Evolutionary conservation across 2,113 vertebrate species (phyloP).

Genomic region (Eleginops maclovinus): DNA sequence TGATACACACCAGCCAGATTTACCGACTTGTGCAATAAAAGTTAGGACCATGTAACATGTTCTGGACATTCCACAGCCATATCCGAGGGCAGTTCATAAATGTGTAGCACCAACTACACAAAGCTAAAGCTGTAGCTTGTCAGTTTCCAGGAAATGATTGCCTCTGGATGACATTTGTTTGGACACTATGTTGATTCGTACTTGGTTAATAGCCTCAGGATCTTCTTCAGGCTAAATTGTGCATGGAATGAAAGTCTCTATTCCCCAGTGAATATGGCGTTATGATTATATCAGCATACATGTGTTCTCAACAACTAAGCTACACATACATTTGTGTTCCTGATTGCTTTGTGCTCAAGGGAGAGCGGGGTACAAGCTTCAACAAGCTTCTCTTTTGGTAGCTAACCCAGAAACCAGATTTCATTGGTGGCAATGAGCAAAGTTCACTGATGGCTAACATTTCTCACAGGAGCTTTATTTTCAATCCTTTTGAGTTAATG

Average conservation of each 20-base stretch:
- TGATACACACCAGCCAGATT: constrained; percentile 26
- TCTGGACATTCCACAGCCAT: constrained; percentile 40
- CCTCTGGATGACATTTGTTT: constrained; percentile 52
- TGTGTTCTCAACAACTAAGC: constrained; percentile 49
- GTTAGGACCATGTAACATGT: constrained; percentile 22
- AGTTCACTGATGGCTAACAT: constrained; percentile 39
- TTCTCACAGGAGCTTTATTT: constrained; percentile 56
- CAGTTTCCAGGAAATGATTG: constrained; percentile 39
- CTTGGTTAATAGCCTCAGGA: constrained; percentile 39
- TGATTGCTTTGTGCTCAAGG: constrained; percentile 53
- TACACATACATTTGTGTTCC: constrained; percentile 18
- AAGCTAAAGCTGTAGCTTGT: constrained; percentile 11
- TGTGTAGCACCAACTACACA: constrained; percentile 30
- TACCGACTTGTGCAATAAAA: constrained; percentile 32
- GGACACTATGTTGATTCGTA: constrained; percentile 54
- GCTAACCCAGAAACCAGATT: constrained; percentile 18
- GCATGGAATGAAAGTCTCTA: constrained; percentile 59
- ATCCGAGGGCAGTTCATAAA: constrained; percentile 47
- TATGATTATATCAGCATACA: constrained; percentile 54
- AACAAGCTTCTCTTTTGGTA: constrained; percentile 28
- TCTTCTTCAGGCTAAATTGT: constrained; percentile 52
- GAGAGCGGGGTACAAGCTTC: constrained; percentile 25
- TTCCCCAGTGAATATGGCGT: constrained; percentile 49
- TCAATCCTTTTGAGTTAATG: constrained; percentile 48
- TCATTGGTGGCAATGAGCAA: constrained; percentile 37